Base-by-base conservation (phyloP, 2,797 vertebrate genomes). In the Selene dorsalis region DNA sequence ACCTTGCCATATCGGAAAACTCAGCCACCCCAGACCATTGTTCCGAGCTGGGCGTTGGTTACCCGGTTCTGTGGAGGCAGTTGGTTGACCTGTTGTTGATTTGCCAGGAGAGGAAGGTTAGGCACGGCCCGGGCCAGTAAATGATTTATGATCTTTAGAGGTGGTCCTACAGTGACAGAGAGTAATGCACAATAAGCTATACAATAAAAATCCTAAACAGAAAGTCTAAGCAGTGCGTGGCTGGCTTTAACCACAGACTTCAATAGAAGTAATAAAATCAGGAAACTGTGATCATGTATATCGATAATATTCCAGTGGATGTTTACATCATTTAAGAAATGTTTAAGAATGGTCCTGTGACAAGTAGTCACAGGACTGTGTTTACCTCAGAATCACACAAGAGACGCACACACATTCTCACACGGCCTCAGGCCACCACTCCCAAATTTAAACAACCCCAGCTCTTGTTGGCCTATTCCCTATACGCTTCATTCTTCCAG, bases 401-500 rank as follows among this genome's bases (percentile, higher is more conserved):
- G 32, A 35, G 2, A 35, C 32, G 4, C 30, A 35, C 32, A 71
- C 53, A 75, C 73, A 58, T 45, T 75, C 56, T 63, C 61, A 64
- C 79, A 26, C 43, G 50, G 83, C 91, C 91, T 74, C 17, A 28
- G 86, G 93, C 68, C 74, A 87, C 89, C 92, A 88, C 93, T 89
- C 93, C 92, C 88, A 60, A 59, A 67, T 69, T 83, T 77, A 84
- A 84, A 86, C 70, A 86, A 61, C 76, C 70, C 41, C 52, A 57
- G 50, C 63, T 83, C 58, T 65, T 53, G 28, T 79, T 69, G 58
- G 77, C 39, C 69, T 65, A 0, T 82, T 81, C 30, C 58, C 77
- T 56, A 55, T 63, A 55, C 52, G 48, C 68, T 67, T 73, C 35
- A 61, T 26, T 84, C 55, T 74, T 63, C 73, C 43, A 24, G 66